Conservation (phyloP, 2,113 vertebrate genomes). For the Vanacampus margaritifer region DNA sequence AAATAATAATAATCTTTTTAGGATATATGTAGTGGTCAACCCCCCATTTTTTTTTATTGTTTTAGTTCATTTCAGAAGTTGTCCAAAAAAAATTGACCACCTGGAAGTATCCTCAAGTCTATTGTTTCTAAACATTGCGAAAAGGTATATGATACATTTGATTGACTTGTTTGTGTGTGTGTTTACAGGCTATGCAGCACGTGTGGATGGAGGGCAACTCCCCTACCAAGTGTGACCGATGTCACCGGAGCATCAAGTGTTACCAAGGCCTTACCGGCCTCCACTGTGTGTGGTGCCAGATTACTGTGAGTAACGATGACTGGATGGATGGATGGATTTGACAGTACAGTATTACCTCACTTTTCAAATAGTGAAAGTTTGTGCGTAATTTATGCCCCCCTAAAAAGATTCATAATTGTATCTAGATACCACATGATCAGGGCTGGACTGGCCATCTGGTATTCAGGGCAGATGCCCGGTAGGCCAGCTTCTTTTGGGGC, state of each 20-base stretch:
- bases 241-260: slow-evolving; percentile 92
- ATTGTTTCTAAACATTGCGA: not conserved
- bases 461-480: no score
- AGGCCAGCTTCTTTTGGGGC: no score
- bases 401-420: no score
- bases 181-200: slow-evolving; percentile 85
- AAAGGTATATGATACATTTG: not conserved
- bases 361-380: not conserved
- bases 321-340: not conserved
- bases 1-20: no score
- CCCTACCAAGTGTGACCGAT: slow-evolving; percentile 87
- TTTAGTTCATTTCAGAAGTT: no score
- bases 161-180: slow-evolving; percentile 1
- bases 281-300: slow-evolving; percentile 94
- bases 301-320: slow-evolving; percentile 79
- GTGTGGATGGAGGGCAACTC: slow-evolving; percentile 95
- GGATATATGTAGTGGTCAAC: no score
- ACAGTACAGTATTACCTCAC: not conserved
- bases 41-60: no score
- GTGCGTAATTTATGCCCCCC: no score
- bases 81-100: no score
- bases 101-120: no score
- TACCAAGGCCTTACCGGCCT: slow-evolving; percentile 91
- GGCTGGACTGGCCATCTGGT: no score
- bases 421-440: no score